phyloP scores from a whole-genome alignment of 2,797 vertebrate genomes.

The Falco peregrinus region DNA sequence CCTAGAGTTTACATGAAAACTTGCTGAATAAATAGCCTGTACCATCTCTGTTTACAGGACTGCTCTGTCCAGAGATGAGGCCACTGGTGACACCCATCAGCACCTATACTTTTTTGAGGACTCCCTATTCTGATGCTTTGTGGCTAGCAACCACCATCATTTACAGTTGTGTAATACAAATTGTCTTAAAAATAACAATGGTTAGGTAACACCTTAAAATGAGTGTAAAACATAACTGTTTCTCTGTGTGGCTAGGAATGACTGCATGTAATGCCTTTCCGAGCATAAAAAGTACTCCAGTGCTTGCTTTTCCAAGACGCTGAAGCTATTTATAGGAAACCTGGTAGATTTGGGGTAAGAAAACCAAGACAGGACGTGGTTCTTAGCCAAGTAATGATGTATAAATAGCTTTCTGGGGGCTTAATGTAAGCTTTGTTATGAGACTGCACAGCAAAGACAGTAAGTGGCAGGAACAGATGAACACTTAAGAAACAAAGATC shows the following conservation, averaged over 20 bases:
- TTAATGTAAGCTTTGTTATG: neutral
- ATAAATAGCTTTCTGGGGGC: neutral
- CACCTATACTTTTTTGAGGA: neutral
- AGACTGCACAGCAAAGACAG: neutral
- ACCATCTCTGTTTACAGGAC: neutral
- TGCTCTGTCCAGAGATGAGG: neutral
- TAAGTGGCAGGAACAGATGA: neutral
- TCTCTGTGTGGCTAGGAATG: neutral
- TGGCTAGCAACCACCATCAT: neutral
- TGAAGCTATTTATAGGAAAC: neutral
- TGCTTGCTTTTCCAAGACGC: neutral
- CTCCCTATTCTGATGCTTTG: neutral
- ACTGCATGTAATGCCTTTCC: neutral
- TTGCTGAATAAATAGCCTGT: neutral
- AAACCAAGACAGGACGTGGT: neutral
- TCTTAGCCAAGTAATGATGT: neutral
- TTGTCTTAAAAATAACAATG: neutral
- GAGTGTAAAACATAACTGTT: neutral
- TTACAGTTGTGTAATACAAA: neutral
- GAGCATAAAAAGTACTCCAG: neutral
- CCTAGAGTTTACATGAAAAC: neutral
- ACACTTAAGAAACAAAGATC: neutral
- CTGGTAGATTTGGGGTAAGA: neutral
- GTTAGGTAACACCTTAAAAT: neutral
- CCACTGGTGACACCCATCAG: neutral